Evolutionary conservation across 2,113 vertebrate species (phyloP).

Genomic region (Aldabrachelys gigantea): DNA sequence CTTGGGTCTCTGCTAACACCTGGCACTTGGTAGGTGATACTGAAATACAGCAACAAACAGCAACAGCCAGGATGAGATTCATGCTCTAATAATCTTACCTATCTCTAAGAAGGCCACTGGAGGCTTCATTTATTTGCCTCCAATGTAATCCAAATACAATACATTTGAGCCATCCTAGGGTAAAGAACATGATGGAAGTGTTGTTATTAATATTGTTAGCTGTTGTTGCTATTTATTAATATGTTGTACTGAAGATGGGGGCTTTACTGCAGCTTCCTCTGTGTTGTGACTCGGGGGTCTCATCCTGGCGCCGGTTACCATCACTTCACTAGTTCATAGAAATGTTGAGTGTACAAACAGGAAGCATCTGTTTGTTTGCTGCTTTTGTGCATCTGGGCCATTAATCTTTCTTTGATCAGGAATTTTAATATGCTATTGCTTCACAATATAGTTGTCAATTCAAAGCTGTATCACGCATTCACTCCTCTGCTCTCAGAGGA

Average conservation of each 20-base stretch:
- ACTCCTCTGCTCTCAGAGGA: neutral
- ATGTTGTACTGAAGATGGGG: neutral
- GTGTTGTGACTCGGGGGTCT: neutral
- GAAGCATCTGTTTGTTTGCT: conserved; percentile 12
- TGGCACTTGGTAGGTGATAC: neutral
- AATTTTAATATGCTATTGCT: conserved; percentile 8
- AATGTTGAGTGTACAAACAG: conserved; percentile 16
- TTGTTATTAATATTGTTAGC: neutral
- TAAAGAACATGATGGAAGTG: neutral
- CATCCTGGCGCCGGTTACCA: neutral
- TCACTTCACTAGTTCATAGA: neutral
- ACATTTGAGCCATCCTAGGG: neutral
- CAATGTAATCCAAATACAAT: neutral
- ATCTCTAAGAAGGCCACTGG: neutral
- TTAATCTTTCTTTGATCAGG: conserved; percentile 18
- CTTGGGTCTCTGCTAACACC: neutral
- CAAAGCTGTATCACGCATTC: neutral
- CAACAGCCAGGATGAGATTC: neutral
- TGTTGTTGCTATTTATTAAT: neutral
- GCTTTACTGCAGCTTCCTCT: neutral
- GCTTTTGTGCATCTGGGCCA: neutral
- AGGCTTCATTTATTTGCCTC: neutral
- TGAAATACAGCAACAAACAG: neutral
- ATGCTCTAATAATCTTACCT: neutral
- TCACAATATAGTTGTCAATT: neutral